Conservation (phyloP, 2,797 vertebrate genomes). For the Acanthornis magna region DNA sequence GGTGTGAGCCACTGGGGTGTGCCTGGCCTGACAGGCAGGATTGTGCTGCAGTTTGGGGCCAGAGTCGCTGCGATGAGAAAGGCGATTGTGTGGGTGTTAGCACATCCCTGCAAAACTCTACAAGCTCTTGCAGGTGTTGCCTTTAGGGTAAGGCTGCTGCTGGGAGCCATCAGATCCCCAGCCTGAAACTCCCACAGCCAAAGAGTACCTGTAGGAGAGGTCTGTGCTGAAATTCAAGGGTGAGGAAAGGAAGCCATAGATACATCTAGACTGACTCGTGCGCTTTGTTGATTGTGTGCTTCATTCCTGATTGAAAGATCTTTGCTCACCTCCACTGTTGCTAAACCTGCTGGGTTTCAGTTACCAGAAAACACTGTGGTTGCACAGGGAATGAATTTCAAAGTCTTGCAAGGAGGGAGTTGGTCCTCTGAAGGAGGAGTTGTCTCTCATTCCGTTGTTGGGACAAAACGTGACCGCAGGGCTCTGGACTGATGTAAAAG, state of each 20-base stretch:
- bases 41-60: not conserved
- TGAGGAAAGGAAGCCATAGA: not conserved
- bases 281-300: not conserved
- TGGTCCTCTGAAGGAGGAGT: not conserved
- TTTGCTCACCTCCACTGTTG: not conserved
- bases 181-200: slow-evolving; percentile 42
- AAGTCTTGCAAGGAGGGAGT: not conserved
- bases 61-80: not conserved
- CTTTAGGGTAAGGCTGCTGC: slow-evolving; percentile 51
- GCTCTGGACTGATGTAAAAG: not conserved
- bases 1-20: not conserved
- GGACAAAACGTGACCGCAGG: not conserved
- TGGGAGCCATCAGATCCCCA: slow-evolving; percentile 22
- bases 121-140: slow-evolving; percentile 43
- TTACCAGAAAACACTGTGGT: not conserved
- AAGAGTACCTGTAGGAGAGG: not conserved
- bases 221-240: slow-evolving; percentile 12
- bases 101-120: not conserved
- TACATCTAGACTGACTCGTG: not conserved
- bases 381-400: not conserved
- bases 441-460: not conserved
- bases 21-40: slow-evolving; percentile 4
- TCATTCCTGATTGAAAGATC: not conserved
- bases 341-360: not conserved
- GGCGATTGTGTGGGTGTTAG: not conserved